phyloP scores from a whole-genome alignment of 2,888 invertebrate genomes.

The Priapulus caudatus region DNA sequence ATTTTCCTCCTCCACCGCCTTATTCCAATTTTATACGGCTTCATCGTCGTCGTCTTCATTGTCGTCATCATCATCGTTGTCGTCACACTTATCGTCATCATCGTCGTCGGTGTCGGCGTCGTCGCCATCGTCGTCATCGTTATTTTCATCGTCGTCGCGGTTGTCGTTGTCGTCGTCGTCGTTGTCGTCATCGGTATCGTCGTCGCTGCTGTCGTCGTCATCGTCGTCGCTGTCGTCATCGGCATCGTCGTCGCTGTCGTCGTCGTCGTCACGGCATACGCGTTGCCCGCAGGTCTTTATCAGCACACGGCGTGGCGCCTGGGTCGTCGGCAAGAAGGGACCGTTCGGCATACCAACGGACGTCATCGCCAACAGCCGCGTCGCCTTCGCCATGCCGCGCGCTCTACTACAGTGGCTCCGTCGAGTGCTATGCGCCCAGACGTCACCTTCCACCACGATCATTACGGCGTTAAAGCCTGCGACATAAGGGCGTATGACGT shows the following conservation, averaged over 20 bases:
- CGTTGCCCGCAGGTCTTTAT: constrained; percentile 35
- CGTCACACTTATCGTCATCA: not conserved
- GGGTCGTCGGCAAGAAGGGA: constrained; percentile 41
- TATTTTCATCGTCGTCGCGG: constrained; percentile 10
- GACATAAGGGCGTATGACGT: no score
- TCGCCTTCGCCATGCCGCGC: no score
- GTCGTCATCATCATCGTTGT: constrained; percentile 12
- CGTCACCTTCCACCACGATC: constrained; percentile 30
- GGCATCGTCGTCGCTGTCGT: constrained; percentile 8
- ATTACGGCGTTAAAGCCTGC: constrained; percentile 28
- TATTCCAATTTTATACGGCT: constrained; percentile 6
- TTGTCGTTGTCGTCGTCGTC: not conserved
- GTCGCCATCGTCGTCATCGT: constrained; percentile 9
- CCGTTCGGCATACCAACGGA: constrained; percentile 39
- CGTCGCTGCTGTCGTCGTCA: not conserved
- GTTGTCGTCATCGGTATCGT: not conserved
- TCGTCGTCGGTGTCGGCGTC: not conserved
- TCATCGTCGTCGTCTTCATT: constrained; percentile 6
- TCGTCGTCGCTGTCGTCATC: constrained; percentile 4
- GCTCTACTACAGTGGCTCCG: no score
- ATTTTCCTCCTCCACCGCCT: not conserved
- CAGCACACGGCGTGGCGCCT: constrained; percentile 41
- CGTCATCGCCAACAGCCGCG: constrained; percentile 31
- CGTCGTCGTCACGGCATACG: constrained; percentile 2
- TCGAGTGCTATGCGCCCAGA: no score